Conservation (phyloP, 1,140 invertebrate genomes). For the Battus philenor region DNA sequence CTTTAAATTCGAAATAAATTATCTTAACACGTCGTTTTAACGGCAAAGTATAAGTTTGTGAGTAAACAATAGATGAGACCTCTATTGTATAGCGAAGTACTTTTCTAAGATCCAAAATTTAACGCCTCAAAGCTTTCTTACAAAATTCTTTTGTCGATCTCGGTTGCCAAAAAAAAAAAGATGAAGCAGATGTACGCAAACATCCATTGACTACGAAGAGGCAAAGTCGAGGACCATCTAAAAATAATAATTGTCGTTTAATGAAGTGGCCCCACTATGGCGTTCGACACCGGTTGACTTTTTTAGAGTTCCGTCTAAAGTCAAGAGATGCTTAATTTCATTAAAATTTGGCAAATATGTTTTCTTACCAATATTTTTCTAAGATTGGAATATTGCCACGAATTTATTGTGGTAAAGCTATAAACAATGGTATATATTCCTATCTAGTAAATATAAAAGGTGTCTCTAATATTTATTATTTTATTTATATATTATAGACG, state of each 20-base stretch:
- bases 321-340: background rate
- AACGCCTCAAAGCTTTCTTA: constrained; percentile 36
- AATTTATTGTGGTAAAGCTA: too few species aligned
- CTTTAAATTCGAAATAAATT: background rate
- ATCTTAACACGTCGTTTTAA: too few species aligned
- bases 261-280: constrained; percentile 39
- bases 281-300: constrained; percentile 22
- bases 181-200: constrained; percentile 42
- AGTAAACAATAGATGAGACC: constrained; percentile 29
- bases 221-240: constrained; percentile 32
- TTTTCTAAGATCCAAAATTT: constrained; percentile 38
- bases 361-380: too few species aligned
- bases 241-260: constrained; percentile 47
- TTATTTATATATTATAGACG: too few species aligned
- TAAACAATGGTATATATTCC: too few species aligned
- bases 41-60: constrained; percentile 10
- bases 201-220: constrained; percentile 31
- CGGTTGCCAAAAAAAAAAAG: constrained; percentile 27
- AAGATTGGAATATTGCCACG: too few species aligned
- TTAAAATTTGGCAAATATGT: too few species aligned
- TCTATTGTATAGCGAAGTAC: constrained; percentile 23
- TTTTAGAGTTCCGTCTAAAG: constrained; percentile 10
- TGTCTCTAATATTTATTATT: too few species aligned
- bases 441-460: too few species aligned
- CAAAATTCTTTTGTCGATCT: constrained; percentile 32